A percentile compares a stretch with the other conserved stretches of the same genome.
phyloP scores from a whole-genome alignment of 2,888 invertebrate genomes.

The Linnaemya vulpina region DNA sequence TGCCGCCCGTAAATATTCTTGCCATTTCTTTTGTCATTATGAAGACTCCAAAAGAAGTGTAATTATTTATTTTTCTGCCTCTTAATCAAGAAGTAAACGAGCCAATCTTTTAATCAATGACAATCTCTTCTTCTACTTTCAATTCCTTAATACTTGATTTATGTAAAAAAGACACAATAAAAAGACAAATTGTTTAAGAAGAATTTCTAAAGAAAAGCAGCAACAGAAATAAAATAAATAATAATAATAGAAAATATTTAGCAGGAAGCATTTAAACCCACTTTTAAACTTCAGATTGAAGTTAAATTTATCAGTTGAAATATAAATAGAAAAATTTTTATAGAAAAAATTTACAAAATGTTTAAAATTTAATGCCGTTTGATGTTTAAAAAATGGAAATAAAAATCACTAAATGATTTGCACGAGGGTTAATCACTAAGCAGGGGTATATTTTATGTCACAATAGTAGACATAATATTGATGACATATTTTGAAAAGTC shows the following conservation, averaged over 20 bases:
- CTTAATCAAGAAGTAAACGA: constrained; percentile 57
- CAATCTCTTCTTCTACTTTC: constrained; percentile 9
- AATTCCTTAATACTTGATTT: constrained; percentile 37
- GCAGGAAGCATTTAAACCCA: not conserved
- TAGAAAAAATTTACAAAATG: not conserved
- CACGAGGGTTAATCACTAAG: not conserved
- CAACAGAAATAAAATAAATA: not conserved
- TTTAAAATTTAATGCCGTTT: not conserved
- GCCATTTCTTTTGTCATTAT: constrained; percentile 21
- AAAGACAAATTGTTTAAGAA: not conserved
- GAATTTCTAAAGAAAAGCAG: not conserved
- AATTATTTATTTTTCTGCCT: constrained; percentile 68
- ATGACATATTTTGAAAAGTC: too few species aligned
- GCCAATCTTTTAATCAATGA: constrained; percentile 70
- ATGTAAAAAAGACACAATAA: constrained; percentile 9
- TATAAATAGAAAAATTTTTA: not conserved
- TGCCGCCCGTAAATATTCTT: constrained; percentile 10
- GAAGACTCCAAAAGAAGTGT: constrained; percentile 31
- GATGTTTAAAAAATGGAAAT: constrained; percentile 8
- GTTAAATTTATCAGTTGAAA: too few species aligned
- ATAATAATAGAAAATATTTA: not conserved
- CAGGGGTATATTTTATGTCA: too few species aligned
- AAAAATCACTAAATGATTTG: not conserved
- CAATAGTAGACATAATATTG: too few species aligned
- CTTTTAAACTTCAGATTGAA: not conserved